A percentile compares a stretch with the other conserved stretches of the same genome.
Conservation (phyloP, 2,113 vertebrate species). For the Burhinus oedicnemus region DNA sequence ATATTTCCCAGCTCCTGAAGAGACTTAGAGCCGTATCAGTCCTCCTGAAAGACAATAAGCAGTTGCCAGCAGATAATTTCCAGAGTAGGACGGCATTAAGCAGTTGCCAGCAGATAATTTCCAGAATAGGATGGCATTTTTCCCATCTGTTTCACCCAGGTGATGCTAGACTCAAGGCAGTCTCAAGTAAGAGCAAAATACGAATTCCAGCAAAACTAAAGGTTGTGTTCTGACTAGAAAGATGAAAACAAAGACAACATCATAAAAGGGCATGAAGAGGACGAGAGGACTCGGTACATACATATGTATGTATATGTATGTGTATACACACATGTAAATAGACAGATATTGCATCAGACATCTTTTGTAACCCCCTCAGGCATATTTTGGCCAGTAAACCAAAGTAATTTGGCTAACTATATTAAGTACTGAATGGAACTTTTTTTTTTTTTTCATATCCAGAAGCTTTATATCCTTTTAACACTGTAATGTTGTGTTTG, state of each 20-base stretch:
- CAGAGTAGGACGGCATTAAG: neutral
- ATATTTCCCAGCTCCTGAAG: neutral
- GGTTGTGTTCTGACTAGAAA: neutral
- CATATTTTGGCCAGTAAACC: neutral
- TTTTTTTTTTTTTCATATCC: neutral
- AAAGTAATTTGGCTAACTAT: neutral
- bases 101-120: neutral
- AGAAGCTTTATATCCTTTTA: neutral
- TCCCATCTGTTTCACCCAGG: neutral
- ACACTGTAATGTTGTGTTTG: neutral
- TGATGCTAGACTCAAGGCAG: neutral
- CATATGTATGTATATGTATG: neutral
- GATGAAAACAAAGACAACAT: neutral
- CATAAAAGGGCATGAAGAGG: neutral
- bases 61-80: neutral
- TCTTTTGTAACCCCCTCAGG: neutral
- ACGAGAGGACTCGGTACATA: neutral
- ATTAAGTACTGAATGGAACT: neutral
- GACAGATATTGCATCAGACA: neutral
- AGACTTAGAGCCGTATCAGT: neutral
- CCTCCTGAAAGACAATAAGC: neutral
- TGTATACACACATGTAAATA: neutral
- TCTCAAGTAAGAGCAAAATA: neutral
- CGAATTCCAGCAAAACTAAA: neutral
- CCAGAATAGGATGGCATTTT: neutral